A percentile compares a stretch with the other conserved stretches of the same genome.
Evolutionary conservation across 2,797 vertebrate genomes (phyloP).

Genomic region (Otolemur crassicaudatus): DNA sequence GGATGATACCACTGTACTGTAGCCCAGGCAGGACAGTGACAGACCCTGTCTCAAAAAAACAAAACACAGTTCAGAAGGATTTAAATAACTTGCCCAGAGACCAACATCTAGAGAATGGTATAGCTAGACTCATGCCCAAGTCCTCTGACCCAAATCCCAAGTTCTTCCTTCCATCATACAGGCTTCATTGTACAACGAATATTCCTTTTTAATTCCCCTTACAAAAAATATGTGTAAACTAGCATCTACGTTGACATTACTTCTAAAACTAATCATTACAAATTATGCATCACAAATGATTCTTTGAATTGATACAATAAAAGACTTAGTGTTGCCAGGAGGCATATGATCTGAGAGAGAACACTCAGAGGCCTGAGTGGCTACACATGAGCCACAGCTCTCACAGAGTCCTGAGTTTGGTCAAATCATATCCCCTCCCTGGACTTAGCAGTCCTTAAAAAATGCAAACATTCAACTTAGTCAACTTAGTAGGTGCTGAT

Average conservation of each 20-base stretch:
- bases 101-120: background rate
- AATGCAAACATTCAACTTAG: background rate
- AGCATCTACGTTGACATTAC: conserved; percentile 17
- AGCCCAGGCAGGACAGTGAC: background rate
- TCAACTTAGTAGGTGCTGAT: background rate
- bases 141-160: background rate
- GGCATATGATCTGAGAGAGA: background rate
- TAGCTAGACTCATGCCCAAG: background rate
- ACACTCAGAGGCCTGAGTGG: background rate
- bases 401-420: background rate
- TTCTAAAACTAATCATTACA: conserved; percentile 48
- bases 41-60: background rate
- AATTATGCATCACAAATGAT: conserved; percentile 3
- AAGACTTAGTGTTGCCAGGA: background rate
- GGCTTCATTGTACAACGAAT: background rate
- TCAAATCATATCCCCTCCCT: conserved; percentile 22
- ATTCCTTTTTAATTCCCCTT: background rate
- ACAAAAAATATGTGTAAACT: background rate
- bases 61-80: background rate
- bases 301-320: background rate
- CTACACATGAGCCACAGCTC: background rate
- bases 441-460: background rate
- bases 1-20: background rate
- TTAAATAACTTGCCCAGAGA: background rate
- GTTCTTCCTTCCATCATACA: background rate